Conservation (phyloP, 2,888 invertebrate species). For the Cephus nigrinus region DNA sequence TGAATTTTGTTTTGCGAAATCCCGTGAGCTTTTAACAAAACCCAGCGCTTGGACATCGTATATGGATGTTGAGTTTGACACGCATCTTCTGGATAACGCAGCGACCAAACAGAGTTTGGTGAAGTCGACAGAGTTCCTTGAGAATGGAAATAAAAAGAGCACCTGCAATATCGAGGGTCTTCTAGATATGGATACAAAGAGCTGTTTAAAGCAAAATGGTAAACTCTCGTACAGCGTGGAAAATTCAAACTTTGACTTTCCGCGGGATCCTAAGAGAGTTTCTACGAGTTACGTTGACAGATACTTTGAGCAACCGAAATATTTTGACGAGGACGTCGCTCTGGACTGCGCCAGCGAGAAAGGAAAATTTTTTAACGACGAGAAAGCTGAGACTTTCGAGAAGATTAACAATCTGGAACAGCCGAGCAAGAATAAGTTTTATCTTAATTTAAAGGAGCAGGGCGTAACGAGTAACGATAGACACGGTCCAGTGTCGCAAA, state of each 20-base stretch:
- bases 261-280: slow-evolving; percentile 52
- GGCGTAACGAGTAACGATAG: slow-evolving; percentile 23
- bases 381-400: slow-evolving; percentile 38
- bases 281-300: slow-evolving; percentile 62
- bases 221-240: slow-evolving; percentile 43
- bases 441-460: slow-evolving; percentile 55
- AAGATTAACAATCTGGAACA: slow-evolving; percentile 56
- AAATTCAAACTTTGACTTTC: slow-evolving; percentile 47
- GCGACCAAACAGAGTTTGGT: slow-evolving; percentile 52
- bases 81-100: slow-evolving; percentile 51
- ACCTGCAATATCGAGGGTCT: background rate
- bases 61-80: slow-evolving; percentile 58
- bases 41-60: slow-evolving; percentile 66
- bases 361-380: slow-evolving; percentile 35
- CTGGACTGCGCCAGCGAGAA: slow-evolving; percentile 38
- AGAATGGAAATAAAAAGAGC: slow-evolving; percentile 39
- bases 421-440: slow-evolving; percentile 39
- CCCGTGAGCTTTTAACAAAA: slow-evolving; percentile 75
- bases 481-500: slow-evolving; percentile 20
- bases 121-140: slow-evolving; percentile 58
- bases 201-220: slow-evolving; percentile 46
- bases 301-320: slow-evolving; percentile 61
- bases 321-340: slow-evolving; percentile 48
- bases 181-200: background rate
- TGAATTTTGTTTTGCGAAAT: slow-evolving; percentile 79